A percentile compares a stretch with the other conserved stretches of the same genome.
Conservation (phyloP, 2,797 vertebrate species). For the Cetoscarus ocellatus region DNA sequence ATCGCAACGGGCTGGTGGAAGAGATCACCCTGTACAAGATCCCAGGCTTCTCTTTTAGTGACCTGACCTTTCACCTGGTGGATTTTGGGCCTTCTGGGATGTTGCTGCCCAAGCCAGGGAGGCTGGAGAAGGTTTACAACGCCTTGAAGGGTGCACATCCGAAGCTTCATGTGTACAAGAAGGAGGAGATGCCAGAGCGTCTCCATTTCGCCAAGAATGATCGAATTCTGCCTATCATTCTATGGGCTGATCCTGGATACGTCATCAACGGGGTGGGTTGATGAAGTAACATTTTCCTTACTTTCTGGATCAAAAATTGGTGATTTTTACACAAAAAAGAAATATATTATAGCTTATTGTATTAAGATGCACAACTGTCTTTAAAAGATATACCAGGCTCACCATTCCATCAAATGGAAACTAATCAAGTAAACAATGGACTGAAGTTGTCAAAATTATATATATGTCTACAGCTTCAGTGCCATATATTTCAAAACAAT, state of each 20-base stretch:
- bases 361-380: no score
- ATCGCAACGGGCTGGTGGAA: slow-evolving; percentile 56
- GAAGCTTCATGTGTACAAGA: slow-evolving; percentile 90
- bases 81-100: slow-evolving; percentile 91
- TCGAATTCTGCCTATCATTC: slow-evolving; percentile 88
- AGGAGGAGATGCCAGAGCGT: slow-evolving; percentile 86
- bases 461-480: no score
- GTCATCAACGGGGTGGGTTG: slow-evolving; percentile 92
- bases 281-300: not conserved
- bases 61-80: slow-evolving; percentile 90
- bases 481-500: no score
- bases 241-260: slow-evolving; percentile 89
- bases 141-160: slow-evolving; percentile 88
- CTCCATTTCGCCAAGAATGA: slow-evolving; percentile 85
- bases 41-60: slow-evolving; percentile 85
- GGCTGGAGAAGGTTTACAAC: slow-evolving; percentile 86
- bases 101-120: slow-evolving; percentile 90
- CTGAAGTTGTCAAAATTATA: no score
- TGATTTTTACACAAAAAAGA: no score
- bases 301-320: not conserved
- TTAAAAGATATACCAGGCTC: no score
- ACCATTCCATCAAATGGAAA: no score
- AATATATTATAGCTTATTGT: no score
- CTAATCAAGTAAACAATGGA: no score
- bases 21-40: slow-evolving; percentile 84